Conservation (phyloP, 2,113 vertebrate genomes). For the Bujurquina vittata region DNA sequence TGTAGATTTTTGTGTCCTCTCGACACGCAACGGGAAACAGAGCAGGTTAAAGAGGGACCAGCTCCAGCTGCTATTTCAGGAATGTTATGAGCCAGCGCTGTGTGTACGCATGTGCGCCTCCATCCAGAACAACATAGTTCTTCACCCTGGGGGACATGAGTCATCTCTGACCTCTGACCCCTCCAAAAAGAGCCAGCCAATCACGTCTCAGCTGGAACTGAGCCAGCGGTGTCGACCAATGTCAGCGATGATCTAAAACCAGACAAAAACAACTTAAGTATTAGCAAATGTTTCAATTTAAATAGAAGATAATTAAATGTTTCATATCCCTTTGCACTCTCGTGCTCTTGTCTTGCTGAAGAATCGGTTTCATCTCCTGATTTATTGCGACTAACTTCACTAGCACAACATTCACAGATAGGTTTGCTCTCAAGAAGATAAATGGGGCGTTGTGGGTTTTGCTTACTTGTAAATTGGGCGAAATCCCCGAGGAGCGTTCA, state of each 20-base stretch:
- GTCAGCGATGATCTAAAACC: not conserved
- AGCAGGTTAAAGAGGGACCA: not conserved
- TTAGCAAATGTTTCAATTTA: not conserved
- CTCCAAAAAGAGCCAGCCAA: constrained; percentile 15
- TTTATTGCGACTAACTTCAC: not conserved
- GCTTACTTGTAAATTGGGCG: constrained; percentile 24
- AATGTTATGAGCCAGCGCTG: not conserved
- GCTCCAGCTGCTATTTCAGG: not conserved
- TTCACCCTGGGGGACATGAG: constrained; percentile 34
- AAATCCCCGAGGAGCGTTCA: constrained; percentile 7
- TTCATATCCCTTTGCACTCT: not conserved
- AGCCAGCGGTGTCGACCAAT: not conserved
- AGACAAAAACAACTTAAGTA: not conserved
- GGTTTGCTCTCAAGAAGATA: not conserved
- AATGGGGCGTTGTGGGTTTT: constrained; percentile 25
- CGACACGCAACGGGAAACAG: not conserved
- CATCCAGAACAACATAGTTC: constrained; percentile 40
- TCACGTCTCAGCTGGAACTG: constrained; percentile 14
- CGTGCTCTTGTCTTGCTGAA: not conserved
- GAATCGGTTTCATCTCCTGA: not conserved
- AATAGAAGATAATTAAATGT: not conserved
- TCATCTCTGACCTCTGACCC: constrained; percentile 65
- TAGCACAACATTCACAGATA: not conserved
- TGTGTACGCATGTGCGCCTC: not conserved
- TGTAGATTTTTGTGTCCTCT: not conserved